These are phyloP conservation scores for Patella ulyssiponensis DNA, from an alignment of 2,888 invertebrate species.

Conservation along the genomic window DNA sequence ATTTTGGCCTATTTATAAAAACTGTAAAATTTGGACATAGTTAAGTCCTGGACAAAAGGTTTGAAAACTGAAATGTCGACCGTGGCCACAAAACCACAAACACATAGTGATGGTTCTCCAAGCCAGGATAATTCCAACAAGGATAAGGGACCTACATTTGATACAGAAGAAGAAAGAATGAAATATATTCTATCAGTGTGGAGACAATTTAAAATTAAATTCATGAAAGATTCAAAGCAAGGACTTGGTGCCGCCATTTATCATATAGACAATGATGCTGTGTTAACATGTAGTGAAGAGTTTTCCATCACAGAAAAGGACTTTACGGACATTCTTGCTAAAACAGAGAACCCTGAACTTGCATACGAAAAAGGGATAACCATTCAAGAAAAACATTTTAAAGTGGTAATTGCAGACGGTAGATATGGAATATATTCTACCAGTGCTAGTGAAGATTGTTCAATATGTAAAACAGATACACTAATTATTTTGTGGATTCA, in stretches of 20 bases:
- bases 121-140: too few species aligned
- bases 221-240: neutral
- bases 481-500: constrained; percentile 54
- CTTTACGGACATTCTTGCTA: neutral
- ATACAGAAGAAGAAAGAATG: neutral
- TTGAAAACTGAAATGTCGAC: too few species aligned
- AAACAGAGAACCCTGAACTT: neutral
- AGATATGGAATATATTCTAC: constrained; percentile 57
- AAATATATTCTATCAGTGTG: neutral
- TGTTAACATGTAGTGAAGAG: neutral
- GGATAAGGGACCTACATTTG: too few species aligned
- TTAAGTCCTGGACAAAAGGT: too few species aligned
- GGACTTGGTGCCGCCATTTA: neutral
- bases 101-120: too few species aligned
- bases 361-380: constrained; percentile 49
- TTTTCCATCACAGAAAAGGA: neutral
- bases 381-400: constrained; percentile 47
- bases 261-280: neutral
- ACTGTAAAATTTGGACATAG: too few species aligned
- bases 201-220: neutral
- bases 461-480: constrained; percentile 55
- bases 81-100: too few species aligned
- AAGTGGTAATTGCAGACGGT: constrained; percentile 58
- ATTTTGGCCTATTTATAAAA: too few species aligned
- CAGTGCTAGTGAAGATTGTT: constrained; percentile 50